These are phyloP conservation scores for Nudaria mundana DNA, from an alignment of 2,888 invertebrate genomes.

Conservation along the genomic window DNA sequence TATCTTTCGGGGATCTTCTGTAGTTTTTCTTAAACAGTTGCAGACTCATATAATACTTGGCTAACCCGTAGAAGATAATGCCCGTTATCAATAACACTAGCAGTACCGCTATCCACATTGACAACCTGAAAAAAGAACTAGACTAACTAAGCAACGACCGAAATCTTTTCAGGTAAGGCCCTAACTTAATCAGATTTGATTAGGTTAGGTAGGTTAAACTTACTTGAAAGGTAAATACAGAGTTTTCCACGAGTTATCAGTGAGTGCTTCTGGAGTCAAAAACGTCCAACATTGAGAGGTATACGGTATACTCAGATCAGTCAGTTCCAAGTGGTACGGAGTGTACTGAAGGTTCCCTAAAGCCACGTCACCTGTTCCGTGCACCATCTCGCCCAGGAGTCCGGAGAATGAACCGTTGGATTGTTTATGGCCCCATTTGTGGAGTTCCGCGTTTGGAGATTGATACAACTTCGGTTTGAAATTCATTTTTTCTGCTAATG, in stretches of 20 bases:
- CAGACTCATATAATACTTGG: conserved; percentile 78
- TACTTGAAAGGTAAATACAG: conserved; percentile 90
- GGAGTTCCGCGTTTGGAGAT: conserved; percentile 78
- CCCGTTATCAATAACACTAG: conserved; percentile 85
- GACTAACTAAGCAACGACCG: no score
- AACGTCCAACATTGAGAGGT: conserved; percentile 92
- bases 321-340: conserved; percentile 83
- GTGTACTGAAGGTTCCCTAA: conserved; percentile 90
- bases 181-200: no score
- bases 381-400: conserved; percentile 86
- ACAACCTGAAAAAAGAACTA: conserved; percentile 72
- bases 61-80: conserved; percentile 83
- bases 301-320: conserved; percentile 89
- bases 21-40: conserved; percentile 44
- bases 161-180: no score
- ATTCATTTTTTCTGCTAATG: conserved; percentile 85
- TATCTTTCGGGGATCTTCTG: conserved; percentile 10
- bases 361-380: conserved; percentile 85
- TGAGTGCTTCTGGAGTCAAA: conserved; percentile 89
- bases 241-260: conserved; percentile 92
- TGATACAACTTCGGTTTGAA: conserved; percentile 86
- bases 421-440: conserved; percentile 85
- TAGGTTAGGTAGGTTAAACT: conserved; percentile 27
- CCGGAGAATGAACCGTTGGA: conserved; percentile 86
- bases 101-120: conserved; percentile 89